These are phyloP conservation scores for Drosophila pruinosa DNA, from an alignment of 1,140 invertebrate species.

Conservation along the genomic window DNA sequence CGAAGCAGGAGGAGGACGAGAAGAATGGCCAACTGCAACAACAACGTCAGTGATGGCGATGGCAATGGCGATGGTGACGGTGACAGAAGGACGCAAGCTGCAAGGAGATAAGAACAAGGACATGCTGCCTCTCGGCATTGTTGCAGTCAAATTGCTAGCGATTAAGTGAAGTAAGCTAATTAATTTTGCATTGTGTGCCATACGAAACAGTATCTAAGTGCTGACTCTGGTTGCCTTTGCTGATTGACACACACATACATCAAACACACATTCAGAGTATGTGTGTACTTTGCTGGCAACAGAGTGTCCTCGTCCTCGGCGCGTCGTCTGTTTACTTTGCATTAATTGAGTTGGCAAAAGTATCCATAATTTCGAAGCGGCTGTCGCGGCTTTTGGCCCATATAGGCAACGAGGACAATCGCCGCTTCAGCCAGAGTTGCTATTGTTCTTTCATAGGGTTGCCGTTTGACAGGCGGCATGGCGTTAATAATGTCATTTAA, in stretches of 20 bases:
- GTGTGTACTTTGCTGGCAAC: background rate
- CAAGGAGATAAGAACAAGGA: slow-evolving; percentile 11
- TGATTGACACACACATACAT: slow-evolving; percentile 36
- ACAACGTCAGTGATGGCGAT: background rate
- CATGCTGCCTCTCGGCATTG: slow-evolving; percentile 35
- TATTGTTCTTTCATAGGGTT: slow-evolving; percentile 8
- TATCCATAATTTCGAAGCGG: slow-evolving; percentile 63
- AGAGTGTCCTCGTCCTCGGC: slow-evolving; percentile 9
- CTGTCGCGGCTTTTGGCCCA: slow-evolving; percentile 52
- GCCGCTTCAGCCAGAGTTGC: background rate
- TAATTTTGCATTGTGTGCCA: slow-evolving; percentile 76
- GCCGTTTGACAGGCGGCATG: background rate
- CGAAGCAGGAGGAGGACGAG: background rate
- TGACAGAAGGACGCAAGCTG: slow-evolving; percentile 35
- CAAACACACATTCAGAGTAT: background rate
- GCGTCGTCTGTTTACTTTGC: slow-evolving; percentile 67
- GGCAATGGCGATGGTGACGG: background rate
- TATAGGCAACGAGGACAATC: slow-evolving; percentile 42
- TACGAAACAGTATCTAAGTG: slow-evolving; percentile 32
- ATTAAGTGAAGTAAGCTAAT: slow-evolving; percentile 81
- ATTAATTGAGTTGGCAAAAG: slow-evolving; percentile 77
- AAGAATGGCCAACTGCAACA: background rate
- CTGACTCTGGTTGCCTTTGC: slow-evolving; percentile 4
- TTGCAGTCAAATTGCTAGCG: slow-evolving; percentile 76
- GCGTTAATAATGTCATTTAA: slow-evolving; percentile 61